phyloP scores from a whole-genome alignment of 1,140 invertebrate species.

The Drosophila ironensis region DNA sequence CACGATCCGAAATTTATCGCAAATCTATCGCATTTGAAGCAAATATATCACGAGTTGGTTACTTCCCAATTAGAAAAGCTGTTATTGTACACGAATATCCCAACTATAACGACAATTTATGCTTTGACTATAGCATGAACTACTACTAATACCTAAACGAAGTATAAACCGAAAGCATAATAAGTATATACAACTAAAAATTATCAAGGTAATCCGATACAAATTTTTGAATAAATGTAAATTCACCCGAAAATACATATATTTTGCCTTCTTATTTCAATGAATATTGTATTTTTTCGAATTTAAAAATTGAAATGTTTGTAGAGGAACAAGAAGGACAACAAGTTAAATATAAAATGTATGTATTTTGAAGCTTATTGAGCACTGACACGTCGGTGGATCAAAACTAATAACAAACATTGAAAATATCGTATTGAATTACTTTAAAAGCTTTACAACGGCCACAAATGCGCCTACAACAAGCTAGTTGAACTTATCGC shows the following conservation, averaged over 20 bases:
- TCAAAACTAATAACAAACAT: constrained; percentile 22
- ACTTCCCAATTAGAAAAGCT: constrained; percentile 31
- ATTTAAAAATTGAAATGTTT: constrained; percentile 5
- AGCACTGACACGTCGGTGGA: constrained; percentile 26
- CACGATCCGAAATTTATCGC: constrained; percentile 5
- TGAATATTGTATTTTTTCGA: constrained; percentile 36
- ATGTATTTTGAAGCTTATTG: constrained; percentile 45
- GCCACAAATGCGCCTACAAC: constrained; percentile 34
- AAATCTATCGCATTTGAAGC: constrained; percentile 57
- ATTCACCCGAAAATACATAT: constrained; percentile 45
- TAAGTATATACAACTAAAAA: constrained; percentile 14
- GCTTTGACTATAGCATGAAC: constrained; percentile 57
- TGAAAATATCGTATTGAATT: constrained; percentile 57
- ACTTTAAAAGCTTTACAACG: constrained; percentile 72
- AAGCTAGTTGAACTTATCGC: constrained; percentile 64
- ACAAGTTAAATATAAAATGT: constrained; percentile 24
- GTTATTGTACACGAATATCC: constrained; percentile 67
- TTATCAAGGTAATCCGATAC: constrained; percentile 49
- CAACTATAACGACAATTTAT: constrained; percentile 66
- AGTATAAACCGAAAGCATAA: constrained; percentile 36
- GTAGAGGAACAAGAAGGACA: constrained; percentile 14
- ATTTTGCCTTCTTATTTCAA: constrained; percentile 62
- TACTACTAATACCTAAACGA: constrained; percentile 45
- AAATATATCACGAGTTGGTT: constrained; percentile 52
- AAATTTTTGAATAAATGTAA: constrained; percentile 51